Base-by-base conservation (phyloP, 1,140 invertebrate species). In the Cydia strobilella region DNA sequence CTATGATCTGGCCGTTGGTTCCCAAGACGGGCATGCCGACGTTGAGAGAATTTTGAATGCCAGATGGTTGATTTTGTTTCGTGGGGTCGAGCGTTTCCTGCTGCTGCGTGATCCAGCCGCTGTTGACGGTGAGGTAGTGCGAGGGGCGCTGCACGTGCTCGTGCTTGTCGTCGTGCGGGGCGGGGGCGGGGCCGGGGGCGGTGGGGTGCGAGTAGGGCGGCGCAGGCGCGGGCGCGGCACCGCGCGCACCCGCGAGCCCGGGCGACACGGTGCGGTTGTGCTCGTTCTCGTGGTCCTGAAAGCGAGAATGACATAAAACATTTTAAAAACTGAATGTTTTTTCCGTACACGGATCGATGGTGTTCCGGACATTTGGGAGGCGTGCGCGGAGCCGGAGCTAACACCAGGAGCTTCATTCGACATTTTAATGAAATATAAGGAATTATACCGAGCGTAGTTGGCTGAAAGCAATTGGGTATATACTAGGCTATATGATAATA, bases 1-100 rank as follows among this genome's bases (percentile, higher is more conserved):
- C 94, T 39, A 94, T 94, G 45, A 94, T 91, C 87, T 94, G 94
- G 20, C 94, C 94, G 76, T 94, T 94, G 0, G 93, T 93, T 4
- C 93, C 93, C 72, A 94, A 81, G 15, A 94, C 90, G 62, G 94
- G 94, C 63, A 90, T 72, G 18, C 90, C 90, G 0, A 88, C 80
- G 75, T 86, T 87, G 5, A 88, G 66, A 20, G 87, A 42, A 20
- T 75, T 81, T 48, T 84, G 86, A 35, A 80, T 75, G 27, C 78
- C 75, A 35, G 73, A 72, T 7, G 82, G 62, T 31, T 80, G 83
- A 45, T 76, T 87, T 12, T 79, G 76, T 76, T 84, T 88, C 45
- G 85, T 84, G 31, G 77, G 77, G 9, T 79, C 62, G 18, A 89
- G 88, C 6, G 85, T 79, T 54, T 83, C 83, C 62, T 90, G 88